Percentiles rank a stretch among this genome's conserved stretches.
Evolutionary conservation across 2,797 vertebrate species (phyloP).

Genomic region (Cryptoblepharus egeriae): DNA sequence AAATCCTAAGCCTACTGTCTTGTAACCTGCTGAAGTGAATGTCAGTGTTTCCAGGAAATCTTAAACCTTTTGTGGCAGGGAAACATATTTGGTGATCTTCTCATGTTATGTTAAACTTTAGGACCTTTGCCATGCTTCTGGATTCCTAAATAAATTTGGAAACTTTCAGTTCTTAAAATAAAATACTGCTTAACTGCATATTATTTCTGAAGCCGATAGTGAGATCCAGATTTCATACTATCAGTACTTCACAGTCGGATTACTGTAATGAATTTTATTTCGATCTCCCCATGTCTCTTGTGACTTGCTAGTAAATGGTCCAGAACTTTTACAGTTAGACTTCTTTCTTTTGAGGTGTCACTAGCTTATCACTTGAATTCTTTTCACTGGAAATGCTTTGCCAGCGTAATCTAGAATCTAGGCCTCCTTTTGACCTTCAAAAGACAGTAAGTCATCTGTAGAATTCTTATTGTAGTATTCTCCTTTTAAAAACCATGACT

Average conservation of each 20-base stretch:
- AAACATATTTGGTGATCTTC: conserved; percentile 15
- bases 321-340: conserved; percentile 58
- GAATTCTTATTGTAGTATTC: conserved; percentile 26
- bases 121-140: conserved; percentile 44
- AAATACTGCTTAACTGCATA: conserved; percentile 47
- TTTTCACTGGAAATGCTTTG: conserved; percentile 39
- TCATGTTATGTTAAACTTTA: background rate
- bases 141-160: conserved; percentile 52
- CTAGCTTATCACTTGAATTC: conserved; percentile 58
- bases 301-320: conserved; percentile 64
- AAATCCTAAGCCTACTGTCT: conserved; percentile 12
- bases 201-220: conserved; percentile 57
- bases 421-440: conserved; percentile 56
- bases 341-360: conserved; percentile 62
- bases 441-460: conserved; percentile 37
- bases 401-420: conserved; percentile 50
- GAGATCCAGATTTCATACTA: conserved; percentile 57
- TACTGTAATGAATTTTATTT: conserved; percentile 63
- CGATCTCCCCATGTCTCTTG: conserved; percentile 57
- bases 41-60: background rate
- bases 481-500: background rate
- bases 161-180: conserved; percentile 42
- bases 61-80: background rate
- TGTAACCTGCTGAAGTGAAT: background rate
- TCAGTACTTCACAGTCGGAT: conserved; percentile 64